phyloP scores from a whole-genome alignment of 2,888 invertebrate species.

The Agrotis ipsilon region DNA sequence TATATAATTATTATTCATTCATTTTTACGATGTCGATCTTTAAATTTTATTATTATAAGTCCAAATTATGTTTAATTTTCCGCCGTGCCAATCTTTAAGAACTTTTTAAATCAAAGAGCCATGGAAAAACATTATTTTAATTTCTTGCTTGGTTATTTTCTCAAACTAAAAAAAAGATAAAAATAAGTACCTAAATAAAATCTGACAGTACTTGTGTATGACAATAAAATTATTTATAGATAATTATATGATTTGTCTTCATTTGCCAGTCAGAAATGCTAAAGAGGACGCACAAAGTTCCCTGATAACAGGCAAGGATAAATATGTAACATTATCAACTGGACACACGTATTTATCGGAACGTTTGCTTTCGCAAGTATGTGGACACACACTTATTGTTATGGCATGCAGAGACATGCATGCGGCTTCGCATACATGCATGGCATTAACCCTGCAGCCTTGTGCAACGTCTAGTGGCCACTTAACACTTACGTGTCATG shows the following conservation, averaged over 20 bases:
- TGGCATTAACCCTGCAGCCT: conserved; percentile 44
- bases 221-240: too few species aligned
- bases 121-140: too few species aligned
- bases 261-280: background rate
- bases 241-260: conserved; percentile 4
- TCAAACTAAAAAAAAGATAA: too few species aligned
- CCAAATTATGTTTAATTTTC: too few species aligned
- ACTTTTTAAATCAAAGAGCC: too few species aligned
- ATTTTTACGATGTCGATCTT: too few species aligned
- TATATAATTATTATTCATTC: too few species aligned
- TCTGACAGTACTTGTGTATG: too few species aligned
- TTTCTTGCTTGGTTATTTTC: too few species aligned
- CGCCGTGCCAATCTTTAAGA: too few species aligned
- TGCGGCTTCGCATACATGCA: conserved; percentile 39
- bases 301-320: conserved; percentile 10
- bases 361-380: conserved; percentile 20
- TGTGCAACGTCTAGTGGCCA: conserved; percentile 34
- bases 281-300: background rate
- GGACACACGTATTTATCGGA: conserved; percentile 15
- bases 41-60: too few species aligned
- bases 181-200: too few species aligned
- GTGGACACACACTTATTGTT: conserved; percentile 25
- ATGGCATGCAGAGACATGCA: conserved; percentile 47
- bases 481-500: conserved; percentile 16
- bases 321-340: conserved; percentile 25